Evolutionary conservation across 2,797 vertebrate genomes (phyloP).

Genomic region (Lagorchestes hirsutus): DNA sequence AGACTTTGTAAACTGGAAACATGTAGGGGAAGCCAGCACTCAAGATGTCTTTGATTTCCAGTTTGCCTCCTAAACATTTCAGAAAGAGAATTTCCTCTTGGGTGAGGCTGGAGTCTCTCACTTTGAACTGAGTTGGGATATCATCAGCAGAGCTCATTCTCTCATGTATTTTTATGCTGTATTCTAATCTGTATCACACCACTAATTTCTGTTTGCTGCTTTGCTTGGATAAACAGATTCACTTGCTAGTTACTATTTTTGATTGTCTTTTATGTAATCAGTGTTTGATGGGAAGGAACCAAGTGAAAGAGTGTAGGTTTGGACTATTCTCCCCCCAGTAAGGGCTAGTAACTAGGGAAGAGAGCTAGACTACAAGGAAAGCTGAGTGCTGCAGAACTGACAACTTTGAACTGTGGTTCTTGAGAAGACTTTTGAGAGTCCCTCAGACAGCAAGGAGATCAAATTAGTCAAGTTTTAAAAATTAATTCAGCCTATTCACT

Average conservation of each 20-base stretch:
- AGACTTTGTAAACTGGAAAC: not conserved
- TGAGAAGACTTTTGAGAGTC: not conserved
- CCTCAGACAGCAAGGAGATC: not conserved
- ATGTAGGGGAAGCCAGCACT: not conserved
- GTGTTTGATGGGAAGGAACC: not conserved
- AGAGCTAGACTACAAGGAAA: not conserved
- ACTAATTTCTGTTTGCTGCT: not conserved
- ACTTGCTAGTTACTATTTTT: not conserved
- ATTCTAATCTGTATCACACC: not conserved
- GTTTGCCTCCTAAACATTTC: not conserved
- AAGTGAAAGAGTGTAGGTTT: not conserved
- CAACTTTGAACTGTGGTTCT: not conserved
- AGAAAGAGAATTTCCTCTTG: not conserved
- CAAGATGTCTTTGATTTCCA: not conserved
- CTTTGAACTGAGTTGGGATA: not conserved
- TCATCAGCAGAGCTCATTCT: not conserved
- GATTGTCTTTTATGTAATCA: not conserved
- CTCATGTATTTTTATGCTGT: not conserved
- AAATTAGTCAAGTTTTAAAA: not conserved
- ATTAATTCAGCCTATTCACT: not conserved
- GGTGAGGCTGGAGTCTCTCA: not conserved
- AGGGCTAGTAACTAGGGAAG: not conserved
- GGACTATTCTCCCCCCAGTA: not conserved
- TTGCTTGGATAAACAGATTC: not conserved
- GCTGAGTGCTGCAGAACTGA: too few species aligned